Evolutionary conservation across 2,888 invertebrate species (phyloP), one percentile per base, ranked within the genome.

Genomic region (Gerris lacustris): DNA sequence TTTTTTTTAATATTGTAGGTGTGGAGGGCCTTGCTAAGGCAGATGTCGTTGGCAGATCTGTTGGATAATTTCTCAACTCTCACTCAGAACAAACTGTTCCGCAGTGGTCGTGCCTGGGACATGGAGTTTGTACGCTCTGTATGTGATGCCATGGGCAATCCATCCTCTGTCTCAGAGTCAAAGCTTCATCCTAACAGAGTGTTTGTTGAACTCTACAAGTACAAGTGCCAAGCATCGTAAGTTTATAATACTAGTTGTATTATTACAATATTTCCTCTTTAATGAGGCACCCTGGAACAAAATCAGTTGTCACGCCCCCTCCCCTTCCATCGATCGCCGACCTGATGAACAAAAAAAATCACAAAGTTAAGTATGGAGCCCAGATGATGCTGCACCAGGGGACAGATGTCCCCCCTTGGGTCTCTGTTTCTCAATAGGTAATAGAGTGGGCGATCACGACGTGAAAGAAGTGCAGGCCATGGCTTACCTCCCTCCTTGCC

Each of bases 141-240:
- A 7, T 62, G 45, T 11, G 71, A 71, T 11, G 68, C 69, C 43
- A 68, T 71, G n/a, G 45, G 43, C 2, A 69, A 66, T n/a, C 71
- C 71, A 15, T 63, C 47, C 44, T 55, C 70, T n/a, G 63, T 63
- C 5, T 44, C 62, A 68, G 68, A 70, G 11, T 70, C 72, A n/a
- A 62, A 64, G 7, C 43, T 73, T 31, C 70, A 73, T n/a, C 71
- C 71, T 5, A 73, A 68, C 67, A 72, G 70, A 66, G 72, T 73
- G n/a, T 73, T 67, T 44, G 55, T 71, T 9, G 72, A 72, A 66
- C 31, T 71, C 17, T 64, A 70, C 44, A 67, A 69, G 15, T 73
- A 72, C 62, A 69, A 73, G 68, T 67, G 67, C 45, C 67, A 68
- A 47, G 72, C 71, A 43, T 71, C 69, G 73, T 73, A 64, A 69